Evolutionary conservation across 2,113 vertebrate genomes (phyloP), one percentile per base, ranked within the genome.

Genomic region (Alethe castanea): DNA sequence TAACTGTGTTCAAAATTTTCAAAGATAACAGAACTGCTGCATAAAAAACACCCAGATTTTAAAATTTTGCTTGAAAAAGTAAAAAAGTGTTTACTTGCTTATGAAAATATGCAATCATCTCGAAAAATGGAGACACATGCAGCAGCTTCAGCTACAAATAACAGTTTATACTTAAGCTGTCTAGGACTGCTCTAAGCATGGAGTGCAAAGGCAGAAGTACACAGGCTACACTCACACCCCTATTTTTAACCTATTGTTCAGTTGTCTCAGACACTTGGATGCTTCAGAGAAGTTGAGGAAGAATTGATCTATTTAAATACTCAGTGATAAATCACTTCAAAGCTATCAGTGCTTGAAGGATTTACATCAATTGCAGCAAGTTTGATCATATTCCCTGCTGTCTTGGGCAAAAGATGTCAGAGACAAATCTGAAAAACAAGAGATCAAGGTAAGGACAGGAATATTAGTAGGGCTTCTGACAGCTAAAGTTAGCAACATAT

Each of bases 361-460:
- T 91, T 94, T 92, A 64, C 15, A 89, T 59, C 69, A 89, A 54
- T 62, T 92, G 52, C 77, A 90, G 45, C 40, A 86, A 85, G 65
- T 72, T 91, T 72, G 61, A 85, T 81, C 70, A 85, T 16, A 56
- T 72, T 72, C 86, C 82, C 78, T 91, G 91, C 64, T 54, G 67
- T 50, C 81, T 84, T 78, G 86, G 60, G 36, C 61, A 91, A 96
- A 91, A 95, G 52, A 53, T 85, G 70, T 79, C 60, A 91, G 50
- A 90, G 19, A 88, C 59, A 96, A 87, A 90, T 61, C 96, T 94
- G 94, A 81, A 95, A 95, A 94, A 95, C 66, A 93, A 81, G 82
- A 97, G 52, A 94, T 28, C 28, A 56, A 67, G 52, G 78, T 76
- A 42, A 91, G 28, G 40, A 78, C 53, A 62, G 20, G 15, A 87